Conservation (phyloP, 2,888 invertebrate genomes). For the Anthrax anthrax region DNA sequence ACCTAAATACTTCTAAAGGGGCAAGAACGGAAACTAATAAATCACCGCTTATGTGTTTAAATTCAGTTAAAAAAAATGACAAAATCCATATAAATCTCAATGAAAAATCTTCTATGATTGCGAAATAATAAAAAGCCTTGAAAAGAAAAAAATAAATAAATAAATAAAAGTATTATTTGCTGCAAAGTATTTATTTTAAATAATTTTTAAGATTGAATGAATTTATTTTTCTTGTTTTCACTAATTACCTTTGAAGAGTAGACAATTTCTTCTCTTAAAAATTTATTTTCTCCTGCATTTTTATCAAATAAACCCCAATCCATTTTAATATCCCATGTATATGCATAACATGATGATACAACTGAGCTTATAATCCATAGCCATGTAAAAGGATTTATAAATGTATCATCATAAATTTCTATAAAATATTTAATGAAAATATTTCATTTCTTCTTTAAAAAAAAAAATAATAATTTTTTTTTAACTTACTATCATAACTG, state of each 20-base stretch:
- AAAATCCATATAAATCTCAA: slow-evolving; percentile 88
- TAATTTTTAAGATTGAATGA: no score
- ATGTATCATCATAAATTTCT: slow-evolving; percentile 45
- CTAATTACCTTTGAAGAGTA: slow-evolving; percentile 68
- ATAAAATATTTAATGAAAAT: slow-evolving; percentile 15
- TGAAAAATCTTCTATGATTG: slow-evolving; percentile 87
- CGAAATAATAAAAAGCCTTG: slow-evolving; percentile 88
- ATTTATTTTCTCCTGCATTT: slow-evolving; percentile 79
- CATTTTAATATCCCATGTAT: slow-evolving; percentile 97
- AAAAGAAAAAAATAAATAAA: background rate
- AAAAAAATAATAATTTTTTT: background rate
- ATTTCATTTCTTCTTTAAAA: background rate
- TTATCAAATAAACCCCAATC: slow-evolving; percentile 96
- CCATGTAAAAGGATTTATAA: slow-evolving; percentile 74
- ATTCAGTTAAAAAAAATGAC: slow-evolving; percentile 71
- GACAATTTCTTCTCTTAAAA: slow-evolving; percentile 87
- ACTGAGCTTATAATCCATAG: slow-evolving; percentile 77
- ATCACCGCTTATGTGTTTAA: slow-evolving; percentile 58
- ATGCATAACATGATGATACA: slow-evolving; percentile 84
- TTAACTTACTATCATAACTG: slow-evolving; percentile 45
- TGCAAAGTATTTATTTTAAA: no score
- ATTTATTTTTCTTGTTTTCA: no score
- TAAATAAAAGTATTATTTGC: no score
- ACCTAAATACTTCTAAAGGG: slow-evolving; percentile 81
- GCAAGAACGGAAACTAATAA: slow-evolving; percentile 72